These are phyloP conservation scores for Nesidiocoris tenuis DNA, from an alignment of 2,888 invertebrate genomes.

Conservation along the genomic window DNA sequence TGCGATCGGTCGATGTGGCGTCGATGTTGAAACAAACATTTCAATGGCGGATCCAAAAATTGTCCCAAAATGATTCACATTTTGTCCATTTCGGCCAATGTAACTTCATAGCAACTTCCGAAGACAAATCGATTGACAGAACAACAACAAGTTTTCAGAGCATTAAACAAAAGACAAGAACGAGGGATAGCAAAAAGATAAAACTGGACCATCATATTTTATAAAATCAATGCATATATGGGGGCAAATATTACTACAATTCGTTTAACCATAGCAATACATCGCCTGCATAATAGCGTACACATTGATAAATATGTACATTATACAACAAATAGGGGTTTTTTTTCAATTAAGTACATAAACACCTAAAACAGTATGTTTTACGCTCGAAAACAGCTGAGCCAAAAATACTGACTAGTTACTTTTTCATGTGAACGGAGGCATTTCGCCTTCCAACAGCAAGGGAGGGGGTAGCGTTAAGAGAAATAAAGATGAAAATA, in stretches of 20 bases:
- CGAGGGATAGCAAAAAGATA: neutral
- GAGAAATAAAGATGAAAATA: neutral
- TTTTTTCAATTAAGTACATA: conserved; percentile 29
- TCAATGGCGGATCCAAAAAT: too few species aligned
- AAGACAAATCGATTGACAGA: too few species aligned
- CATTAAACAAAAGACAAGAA: too few species aligned
- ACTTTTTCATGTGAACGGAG: conserved; percentile 1
- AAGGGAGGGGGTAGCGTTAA: too few species aligned
- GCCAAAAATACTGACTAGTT: conserved; percentile 26
- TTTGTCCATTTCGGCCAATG: too few species aligned
- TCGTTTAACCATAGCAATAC: neutral
- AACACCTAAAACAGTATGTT: conserved; percentile 8
- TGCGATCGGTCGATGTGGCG: too few species aligned
- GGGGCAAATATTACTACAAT: neutral
- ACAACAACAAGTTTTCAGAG: too few species aligned
- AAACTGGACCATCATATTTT: neutral
- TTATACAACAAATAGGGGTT: neutral
- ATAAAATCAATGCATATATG: neutral
- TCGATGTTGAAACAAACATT: too few species aligned
- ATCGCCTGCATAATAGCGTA: neutral
- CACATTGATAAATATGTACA: neutral
- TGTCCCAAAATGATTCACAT: too few species aligned
- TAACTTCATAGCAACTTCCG: too few species aligned
- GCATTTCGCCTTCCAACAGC: neutral
- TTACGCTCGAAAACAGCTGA: neutral